Percentiles rank a stretch among this genome's conserved stretches.
phyloP scores from a whole-genome alignment of 1,140 invertebrate species.

The Drosophila ogumai region DNA sequence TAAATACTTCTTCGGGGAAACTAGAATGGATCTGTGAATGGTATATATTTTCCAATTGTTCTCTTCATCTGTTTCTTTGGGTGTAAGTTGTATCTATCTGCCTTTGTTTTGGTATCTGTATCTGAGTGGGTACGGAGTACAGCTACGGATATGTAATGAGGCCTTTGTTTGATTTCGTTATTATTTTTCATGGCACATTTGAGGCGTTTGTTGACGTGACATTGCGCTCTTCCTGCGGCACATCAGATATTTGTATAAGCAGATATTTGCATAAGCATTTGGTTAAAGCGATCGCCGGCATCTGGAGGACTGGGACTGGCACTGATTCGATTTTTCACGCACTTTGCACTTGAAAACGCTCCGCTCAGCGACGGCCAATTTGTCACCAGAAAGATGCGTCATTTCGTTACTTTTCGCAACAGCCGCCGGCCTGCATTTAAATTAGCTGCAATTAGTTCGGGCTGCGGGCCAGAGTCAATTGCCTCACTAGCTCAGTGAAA shows the following conservation, averaged over 20 bases:
- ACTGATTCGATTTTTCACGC: constrained; percentile 63
- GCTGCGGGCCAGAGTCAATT: constrained; percentile 26
- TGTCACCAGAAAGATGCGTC: constrained; percentile 26
- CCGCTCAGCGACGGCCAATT: constrained; percentile 16
- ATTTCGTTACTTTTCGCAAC: constrained; percentile 37
- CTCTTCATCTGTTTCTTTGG: constrained; percentile 7
- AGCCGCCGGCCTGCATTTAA: constrained; percentile 58
- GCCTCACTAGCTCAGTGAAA: constrained; percentile 26
- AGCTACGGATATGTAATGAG: constrained; percentile 35
- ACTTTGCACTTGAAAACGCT: constrained; percentile 61
- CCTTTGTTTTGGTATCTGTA: constrained; percentile 1
- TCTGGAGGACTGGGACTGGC: constrained; percentile 16
- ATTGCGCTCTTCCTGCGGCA: constrained; percentile 76
- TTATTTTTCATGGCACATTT: constrained; percentile 60
- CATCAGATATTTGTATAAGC: constrained; percentile 67
- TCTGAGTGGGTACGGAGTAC: constrained; percentile 4
- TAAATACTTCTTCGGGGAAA: rapidly evolving
- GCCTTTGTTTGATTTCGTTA: constrained; percentile 61
- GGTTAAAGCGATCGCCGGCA: constrained; percentile 56
- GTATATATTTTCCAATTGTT: background rate
- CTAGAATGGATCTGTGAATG: background rate
- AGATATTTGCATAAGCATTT: constrained; percentile 73
- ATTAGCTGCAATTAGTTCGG: constrained; percentile 71
- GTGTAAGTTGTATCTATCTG: constrained; percentile 9
- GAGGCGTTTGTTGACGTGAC: constrained; percentile 59